These are phyloP conservation scores for Origma solitaria DNA, from an alignment of 2,113 vertebrate genomes.

Conservation along the genomic window DNA sequence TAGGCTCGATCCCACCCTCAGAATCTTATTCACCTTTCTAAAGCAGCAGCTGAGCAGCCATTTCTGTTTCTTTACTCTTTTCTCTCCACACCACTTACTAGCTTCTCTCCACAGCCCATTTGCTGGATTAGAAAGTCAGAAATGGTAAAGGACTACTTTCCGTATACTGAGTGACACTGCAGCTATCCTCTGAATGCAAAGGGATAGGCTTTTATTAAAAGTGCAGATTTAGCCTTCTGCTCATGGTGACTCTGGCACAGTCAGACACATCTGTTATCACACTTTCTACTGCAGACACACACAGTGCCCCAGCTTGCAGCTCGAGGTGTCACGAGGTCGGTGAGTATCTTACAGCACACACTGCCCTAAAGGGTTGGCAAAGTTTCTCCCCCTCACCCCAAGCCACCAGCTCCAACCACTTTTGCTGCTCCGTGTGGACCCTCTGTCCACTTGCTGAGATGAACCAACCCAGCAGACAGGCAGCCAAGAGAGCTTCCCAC, in stretches of 20 bases:
- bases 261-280: not conserved
- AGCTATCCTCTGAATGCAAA: not conserved
- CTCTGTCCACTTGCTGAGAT: not conserved
- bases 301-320: not conserved
- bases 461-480: not conserved
- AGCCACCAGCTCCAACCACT: not conserved
- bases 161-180: not conserved
- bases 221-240: not conserved
- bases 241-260: not conserved
- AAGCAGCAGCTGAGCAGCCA: not conserved
- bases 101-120: not conserved
- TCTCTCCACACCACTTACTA: not conserved
- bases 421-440: not conserved
- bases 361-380: not conserved
- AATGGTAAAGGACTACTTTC: not conserved
- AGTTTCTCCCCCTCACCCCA: not conserved
- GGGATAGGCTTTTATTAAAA: fast-evolving
- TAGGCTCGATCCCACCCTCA: not conserved
- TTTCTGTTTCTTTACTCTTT: not conserved
- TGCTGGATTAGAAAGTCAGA: not conserved
- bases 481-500: not conserved
- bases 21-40: not conserved
- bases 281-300: not conserved
- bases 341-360: not conserved
- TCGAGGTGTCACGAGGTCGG: not conserved